Evolutionary conservation across 2,888 invertebrate genomes (phyloP).

Genomic region (Ochropacha duplaris): DNA sequence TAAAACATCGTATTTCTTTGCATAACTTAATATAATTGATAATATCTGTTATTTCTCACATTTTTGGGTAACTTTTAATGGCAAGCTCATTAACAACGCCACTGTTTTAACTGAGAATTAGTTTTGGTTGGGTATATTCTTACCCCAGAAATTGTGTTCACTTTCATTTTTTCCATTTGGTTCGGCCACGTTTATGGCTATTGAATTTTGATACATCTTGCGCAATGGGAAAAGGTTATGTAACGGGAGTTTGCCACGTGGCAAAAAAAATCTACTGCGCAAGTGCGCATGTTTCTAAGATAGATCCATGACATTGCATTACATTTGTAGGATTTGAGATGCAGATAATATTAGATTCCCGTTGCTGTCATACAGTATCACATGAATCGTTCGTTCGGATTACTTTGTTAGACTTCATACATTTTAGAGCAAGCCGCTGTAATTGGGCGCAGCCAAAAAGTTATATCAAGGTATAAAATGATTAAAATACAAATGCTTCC

Average conservation of each 20-base stretch:
- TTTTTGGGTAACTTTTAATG: neutral
- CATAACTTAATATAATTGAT: neutral
- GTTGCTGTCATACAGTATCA: neutral
- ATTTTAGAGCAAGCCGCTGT: neutral
- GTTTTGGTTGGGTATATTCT: neutral
- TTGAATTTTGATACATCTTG: slow-evolving; percentile 5
- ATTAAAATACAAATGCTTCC: neutral
- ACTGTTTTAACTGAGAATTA: neutral
- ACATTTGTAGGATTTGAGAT: slow-evolving; percentile 10
- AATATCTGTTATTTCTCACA: neutral
- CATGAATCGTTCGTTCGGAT: no score
- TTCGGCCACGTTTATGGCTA: neutral
- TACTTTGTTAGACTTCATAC: neutral
- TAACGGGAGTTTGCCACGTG: slow-evolving; percentile 76
- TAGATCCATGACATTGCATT: slow-evolving; percentile 51
- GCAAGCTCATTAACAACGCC: neutral
- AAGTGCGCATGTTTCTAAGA: slow-evolving; percentile 71
- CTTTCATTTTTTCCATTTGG: neutral
- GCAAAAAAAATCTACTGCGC: slow-evolving; percentile 55
- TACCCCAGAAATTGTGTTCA: neutral
- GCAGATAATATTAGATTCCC: neutral
- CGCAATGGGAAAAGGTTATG: slow-evolving; percentile 61
- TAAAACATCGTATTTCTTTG: neutral
- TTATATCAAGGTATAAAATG: neutral
- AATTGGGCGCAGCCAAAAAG: neutral